Percentiles rank a stretch among this genome's conserved stretches.
phyloP scores from a whole-genome alignment of 2,888 invertebrate genomes.

The Phania funesta region DNA sequence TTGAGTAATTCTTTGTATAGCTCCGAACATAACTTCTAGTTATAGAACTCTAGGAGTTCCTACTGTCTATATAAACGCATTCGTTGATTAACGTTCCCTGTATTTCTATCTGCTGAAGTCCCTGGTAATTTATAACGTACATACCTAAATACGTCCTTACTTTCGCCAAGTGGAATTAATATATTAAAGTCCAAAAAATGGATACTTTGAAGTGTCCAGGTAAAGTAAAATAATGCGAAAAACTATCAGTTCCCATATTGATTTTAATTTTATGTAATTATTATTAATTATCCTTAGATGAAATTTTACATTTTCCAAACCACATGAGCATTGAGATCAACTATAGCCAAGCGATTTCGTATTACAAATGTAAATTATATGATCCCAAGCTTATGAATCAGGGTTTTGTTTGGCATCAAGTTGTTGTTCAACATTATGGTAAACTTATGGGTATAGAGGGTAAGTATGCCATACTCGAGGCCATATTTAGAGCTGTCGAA shows the following conservation, averaged over 20 bases:
- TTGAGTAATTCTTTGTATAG: no score
- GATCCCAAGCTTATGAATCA: constrained; percentile 70
- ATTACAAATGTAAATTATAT: constrained; percentile 72
- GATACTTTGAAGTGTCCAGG: constrained; percentile 49
- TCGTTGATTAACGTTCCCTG: no score
- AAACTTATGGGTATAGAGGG: constrained; percentile 69
- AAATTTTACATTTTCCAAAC: constrained; percentile 70
- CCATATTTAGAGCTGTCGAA: constrained; percentile 72
- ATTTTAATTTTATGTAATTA: background rate
- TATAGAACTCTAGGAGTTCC: no score
- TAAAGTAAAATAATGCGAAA: background rate
- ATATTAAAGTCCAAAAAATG: constrained; percentile 25
- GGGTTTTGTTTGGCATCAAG: constrained; percentile 75
- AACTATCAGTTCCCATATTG: background rate
- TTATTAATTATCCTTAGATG: constrained; percentile 59
- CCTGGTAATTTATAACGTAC: no score
- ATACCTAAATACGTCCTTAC: no score
- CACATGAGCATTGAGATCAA: constrained; percentile 73
- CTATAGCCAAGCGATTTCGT: constrained; percentile 69
- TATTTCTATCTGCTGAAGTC: no score
- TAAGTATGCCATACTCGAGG: constrained; percentile 71
- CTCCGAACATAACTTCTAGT: no score
- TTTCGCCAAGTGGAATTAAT: background rate
- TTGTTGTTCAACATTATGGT: constrained; percentile 73
- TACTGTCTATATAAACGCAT: no score